Conservation (phyloP, 2,888 invertebrate species). For the Archips crataeganus region DNA sequence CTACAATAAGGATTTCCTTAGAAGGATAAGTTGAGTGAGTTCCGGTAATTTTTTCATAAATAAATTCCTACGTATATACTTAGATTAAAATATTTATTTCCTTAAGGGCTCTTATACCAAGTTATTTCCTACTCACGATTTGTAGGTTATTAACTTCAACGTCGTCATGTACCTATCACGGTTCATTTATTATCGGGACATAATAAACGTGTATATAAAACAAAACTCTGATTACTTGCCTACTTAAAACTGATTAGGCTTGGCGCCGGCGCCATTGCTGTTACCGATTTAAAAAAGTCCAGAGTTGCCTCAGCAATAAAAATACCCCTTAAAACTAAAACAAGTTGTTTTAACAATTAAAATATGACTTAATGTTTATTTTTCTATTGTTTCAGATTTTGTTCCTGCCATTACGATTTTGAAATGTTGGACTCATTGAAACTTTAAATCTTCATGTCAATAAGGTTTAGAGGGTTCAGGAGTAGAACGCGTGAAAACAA, state of each 20-base stretch:
- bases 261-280: slow-evolving; percentile 24
- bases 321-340: neutral
- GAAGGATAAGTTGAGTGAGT: no score
- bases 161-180: neutral
- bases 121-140: neutral
- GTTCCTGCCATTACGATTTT: slow-evolving; percentile 55
- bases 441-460: slow-evolving; percentile 83
- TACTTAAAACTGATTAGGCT: slow-evolving; percentile 22
- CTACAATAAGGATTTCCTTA: no score
- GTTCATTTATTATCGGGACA: slow-evolving; percentile 2
- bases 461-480: slow-evolving; percentile 64
- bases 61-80: no score
- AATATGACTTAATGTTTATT: neutral
- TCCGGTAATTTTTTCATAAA: no score
- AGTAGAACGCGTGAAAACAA: slow-evolving; percentile 65
- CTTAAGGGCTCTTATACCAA: neutral
- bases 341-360: no score
- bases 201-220: neutral
- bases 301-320: neutral
- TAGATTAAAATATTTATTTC: no score
- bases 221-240: neutral
- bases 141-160: neutral
- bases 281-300: neutral
- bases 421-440: slow-evolving; percentile 77
- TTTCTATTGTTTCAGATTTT: slow-evolving; percentile 74